Conservation (phyloP, 2,113 vertebrate genomes). For the Oxygymnocypris stewartii region DNA sequence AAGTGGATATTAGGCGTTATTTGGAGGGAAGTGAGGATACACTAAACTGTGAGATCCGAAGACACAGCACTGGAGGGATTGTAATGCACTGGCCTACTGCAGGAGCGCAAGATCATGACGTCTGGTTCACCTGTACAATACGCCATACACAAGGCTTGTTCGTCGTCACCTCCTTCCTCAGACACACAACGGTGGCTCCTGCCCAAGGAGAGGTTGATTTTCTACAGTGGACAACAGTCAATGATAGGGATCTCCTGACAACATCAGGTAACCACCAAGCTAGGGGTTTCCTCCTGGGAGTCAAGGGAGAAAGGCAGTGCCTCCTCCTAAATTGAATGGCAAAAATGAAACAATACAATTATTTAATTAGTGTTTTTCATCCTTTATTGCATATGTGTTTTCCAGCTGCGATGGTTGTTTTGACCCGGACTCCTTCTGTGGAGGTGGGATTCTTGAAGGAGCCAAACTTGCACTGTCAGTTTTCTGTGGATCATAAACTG, state of each 20-base stretch:
- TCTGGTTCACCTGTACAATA: slow-evolving; percentile 72
- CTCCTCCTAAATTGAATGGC: neutral
- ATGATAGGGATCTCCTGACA: slow-evolving; percentile 59
- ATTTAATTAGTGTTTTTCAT: neutral
- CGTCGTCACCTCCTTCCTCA: slow-evolving; percentile 65
- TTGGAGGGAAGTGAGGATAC: slow-evolving; percentile 53
- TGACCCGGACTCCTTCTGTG: slow-evolving; percentile 64
- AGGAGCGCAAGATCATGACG: slow-evolving; percentile 54
- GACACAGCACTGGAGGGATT: slow-evolving; percentile 67
- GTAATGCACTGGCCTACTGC: slow-evolving; percentile 70
- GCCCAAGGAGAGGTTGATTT: slow-evolving; percentile 48
- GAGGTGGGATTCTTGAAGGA: slow-evolving; percentile 58
- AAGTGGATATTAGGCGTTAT: slow-evolving; percentile 66
- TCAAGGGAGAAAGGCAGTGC: neutral
- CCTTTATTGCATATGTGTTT: neutral
- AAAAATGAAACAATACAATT: neutral
- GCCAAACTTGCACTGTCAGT: slow-evolving; percentile 72
- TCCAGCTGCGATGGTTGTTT: slow-evolving; percentile 69
- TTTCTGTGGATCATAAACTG: slow-evolving; percentile 67
- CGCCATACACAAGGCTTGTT: slow-evolving; percentile 64
- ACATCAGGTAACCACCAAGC: slow-evolving; percentile 66
- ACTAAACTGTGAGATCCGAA: slow-evolving; percentile 71
- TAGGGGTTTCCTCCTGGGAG: neutral
- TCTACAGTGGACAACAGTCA: slow-evolving; percentile 53
- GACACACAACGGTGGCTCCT: slow-evolving; percentile 59